Conservation (phyloP, 2,797 vertebrate species). For the Diceros bicornis region DNA sequence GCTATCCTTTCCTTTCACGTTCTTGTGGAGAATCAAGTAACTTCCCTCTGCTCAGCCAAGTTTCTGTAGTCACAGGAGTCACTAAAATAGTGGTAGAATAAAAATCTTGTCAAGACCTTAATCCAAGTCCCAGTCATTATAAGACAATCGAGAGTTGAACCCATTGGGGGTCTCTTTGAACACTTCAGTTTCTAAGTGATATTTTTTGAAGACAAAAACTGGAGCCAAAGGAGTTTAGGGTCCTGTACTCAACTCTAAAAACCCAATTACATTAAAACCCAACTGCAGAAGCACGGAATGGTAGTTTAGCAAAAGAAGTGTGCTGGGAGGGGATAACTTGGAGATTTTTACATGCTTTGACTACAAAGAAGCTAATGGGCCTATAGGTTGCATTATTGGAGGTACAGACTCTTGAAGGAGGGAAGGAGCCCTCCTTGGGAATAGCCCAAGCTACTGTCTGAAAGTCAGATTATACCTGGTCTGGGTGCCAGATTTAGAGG, state of each 20-base stretch:
- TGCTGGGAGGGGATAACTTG: neutral
- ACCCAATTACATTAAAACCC: neutral
- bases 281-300: neutral
- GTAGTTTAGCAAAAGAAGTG: neutral
- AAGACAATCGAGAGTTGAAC: neutral
- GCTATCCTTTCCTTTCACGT: neutral
- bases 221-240: neutral
- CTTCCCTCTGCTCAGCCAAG: neutral
- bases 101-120: neutral
- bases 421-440: neutral
- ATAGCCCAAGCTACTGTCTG: neutral
- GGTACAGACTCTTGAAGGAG: neutral
- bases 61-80: neutral
- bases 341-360: neutral
- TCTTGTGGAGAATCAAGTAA: neutral
- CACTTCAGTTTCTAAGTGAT: neutral
- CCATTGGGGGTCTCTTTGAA: neutral
- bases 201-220: conserved; percentile 7
- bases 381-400: neutral
- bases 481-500: neutral
- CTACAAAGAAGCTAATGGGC: neutral
- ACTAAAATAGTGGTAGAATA: neutral
- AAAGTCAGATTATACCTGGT: neutral
- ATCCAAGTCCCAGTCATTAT: neutral
- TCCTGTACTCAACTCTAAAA: conserved; percentile 22